Evolutionary conservation across 2,113 vertebrate genomes (phyloP), one percentile per base, ranked within the genome.

Genomic region (Gobio gobio): DNA sequence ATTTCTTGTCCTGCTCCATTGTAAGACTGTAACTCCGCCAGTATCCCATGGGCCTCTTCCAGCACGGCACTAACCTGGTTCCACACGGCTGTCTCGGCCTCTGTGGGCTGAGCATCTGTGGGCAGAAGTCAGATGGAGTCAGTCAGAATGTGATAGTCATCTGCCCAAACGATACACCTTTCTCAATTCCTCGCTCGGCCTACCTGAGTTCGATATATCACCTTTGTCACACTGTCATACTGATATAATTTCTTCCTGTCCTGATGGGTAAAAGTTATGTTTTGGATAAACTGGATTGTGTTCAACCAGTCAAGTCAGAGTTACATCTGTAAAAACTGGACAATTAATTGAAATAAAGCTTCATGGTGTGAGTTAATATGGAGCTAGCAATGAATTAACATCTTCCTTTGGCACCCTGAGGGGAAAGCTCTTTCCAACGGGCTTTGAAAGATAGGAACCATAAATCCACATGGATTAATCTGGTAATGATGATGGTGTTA

Each of bases 11-110:
- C 97, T 0, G 97, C 97, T 0, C 97, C 97, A 0, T 96, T 96
- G 86, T 98, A 98, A 59, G 96, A 97, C 92, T 97, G 97, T 90
- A 98, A 94, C 91, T 98, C 97, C 0, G 96, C 96, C 89, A 98
- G 93, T 81, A 98, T 92, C 26, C 95, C 94, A 76, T 97, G 97
- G 0, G 97, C 96, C 92, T 97, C 96, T 91, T 97, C 96, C 92
- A 97, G 95, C 88, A 97, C 97, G 0, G 96, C 96, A 47, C 96
- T 97, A 92, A 98, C 97, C 94, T 97, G 96, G 94, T 97, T 97
- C 95, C 96, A 98, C 92, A 97, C 96, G 4, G 95, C 95, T 0
- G 97, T 97, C 94, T 98, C 97, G 0, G 96, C 97, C 94, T 97
- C 97, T 0, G 97, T 97, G 33, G 97, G 97, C 93, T 97, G 97